Percentiles rank a stretch among this genome's conserved stretches.
These are phyloP conservation scores for Chionoecetes opilio DNA, from an alignment of 1,140 invertebrate species.

Conservation along the genomic window DNA sequence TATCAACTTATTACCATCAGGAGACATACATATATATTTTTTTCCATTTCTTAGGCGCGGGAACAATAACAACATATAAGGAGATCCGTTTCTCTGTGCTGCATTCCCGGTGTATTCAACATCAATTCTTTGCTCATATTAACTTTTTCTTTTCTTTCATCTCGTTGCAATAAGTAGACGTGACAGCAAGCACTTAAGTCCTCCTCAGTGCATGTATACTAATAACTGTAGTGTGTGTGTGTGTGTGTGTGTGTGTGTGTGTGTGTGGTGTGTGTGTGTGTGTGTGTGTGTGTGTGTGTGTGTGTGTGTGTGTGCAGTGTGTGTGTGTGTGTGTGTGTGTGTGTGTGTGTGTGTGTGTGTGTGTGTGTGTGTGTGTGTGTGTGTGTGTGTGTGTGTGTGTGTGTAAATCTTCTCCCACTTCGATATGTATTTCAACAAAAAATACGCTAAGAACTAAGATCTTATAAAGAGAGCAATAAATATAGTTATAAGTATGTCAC, in stretches of 20 bases:
- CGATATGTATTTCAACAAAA: not conserved
- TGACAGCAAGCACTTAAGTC: slow-evolving; percentile 35
- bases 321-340: not conserved
- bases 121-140: not conserved
- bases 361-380: slow-evolving; percentile 15
- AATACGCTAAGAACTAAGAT: too few relatives aligned
- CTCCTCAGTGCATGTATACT: slow-evolving; percentile 53
- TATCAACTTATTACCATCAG: too few relatives aligned
- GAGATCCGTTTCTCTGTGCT: not conserved
- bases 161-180: not conserved
- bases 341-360: slow-evolving; percentile 27
- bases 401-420: not conserved
- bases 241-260: slow-evolving; percentile 25
- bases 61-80: not conserved
- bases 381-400: not conserved
- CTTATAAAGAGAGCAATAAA: not conserved
- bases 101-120: not conserved
- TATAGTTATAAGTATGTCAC: too few relatives aligned
- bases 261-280: slow-evolving; percentile 5
- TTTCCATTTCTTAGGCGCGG: too few relatives aligned
- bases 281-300: too few relatives aligned
- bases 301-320: not conserved
- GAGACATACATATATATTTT: too few relatives aligned
- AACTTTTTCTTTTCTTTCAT: not conserved
- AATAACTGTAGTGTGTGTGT: not conserved